Conservation (phyloP, 2,113 vertebrate species). For the Sinocyclocheilus rhinocerous region DNA sequence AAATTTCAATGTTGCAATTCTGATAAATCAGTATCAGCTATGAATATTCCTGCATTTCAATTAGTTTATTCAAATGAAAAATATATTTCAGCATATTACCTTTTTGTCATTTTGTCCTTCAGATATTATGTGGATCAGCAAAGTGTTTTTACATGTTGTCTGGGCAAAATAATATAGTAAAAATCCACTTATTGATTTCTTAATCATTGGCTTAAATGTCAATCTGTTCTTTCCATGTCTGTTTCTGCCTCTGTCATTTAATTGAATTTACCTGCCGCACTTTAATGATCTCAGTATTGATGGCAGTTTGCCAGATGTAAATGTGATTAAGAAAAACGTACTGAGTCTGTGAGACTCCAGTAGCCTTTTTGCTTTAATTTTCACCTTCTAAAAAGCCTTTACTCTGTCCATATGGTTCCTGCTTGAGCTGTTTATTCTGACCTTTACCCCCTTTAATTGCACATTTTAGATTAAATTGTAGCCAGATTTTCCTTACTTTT, state of each 20-base stretch:
- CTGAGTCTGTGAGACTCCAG: neutral
- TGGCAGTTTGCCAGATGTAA: neutral
- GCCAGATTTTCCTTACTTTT: neutral
- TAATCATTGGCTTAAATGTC: neutral
- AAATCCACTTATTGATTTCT: neutral
- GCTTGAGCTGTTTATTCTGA: neutral
- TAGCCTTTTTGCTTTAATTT: neutral
- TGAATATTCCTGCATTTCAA: neutral
- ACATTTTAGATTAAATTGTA: neutral
- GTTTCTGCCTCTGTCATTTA: neutral
- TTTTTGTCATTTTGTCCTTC: neutral
- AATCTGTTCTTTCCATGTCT: neutral
- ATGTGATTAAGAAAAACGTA: neutral
- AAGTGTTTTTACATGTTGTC: neutral
- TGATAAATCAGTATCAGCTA: neutral
- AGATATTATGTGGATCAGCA: neutral
- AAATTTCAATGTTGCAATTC: neutral
- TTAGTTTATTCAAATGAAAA: neutral
- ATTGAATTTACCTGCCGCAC: neutral
- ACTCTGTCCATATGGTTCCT: constrained; percentile 8
- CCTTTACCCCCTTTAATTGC: neutral
- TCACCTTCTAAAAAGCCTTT: neutral
- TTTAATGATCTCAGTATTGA: neutral
- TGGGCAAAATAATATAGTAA: neutral
- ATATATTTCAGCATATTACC: neutral